Conservation (phyloP, 2,888 invertebrate genomes). For the Blastobasis adustella region DNA sequence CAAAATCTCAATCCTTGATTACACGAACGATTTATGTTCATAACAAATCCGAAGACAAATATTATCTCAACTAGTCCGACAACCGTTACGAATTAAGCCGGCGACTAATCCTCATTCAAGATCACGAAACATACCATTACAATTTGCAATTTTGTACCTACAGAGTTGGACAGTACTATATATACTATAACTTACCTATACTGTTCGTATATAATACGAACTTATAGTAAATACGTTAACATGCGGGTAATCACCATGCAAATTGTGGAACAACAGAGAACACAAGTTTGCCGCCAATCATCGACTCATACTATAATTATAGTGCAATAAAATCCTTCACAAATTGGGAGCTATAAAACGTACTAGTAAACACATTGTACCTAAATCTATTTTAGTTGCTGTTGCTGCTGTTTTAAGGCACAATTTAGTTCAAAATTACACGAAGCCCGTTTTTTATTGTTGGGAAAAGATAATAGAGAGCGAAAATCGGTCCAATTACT, state of each 20-base stretch:
- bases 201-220: no score
- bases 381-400: conserved; percentile 16
- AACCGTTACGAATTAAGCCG: conserved; percentile 31
- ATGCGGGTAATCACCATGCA: conserved; percentile 41
- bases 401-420: conserved; percentile 18
- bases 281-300: conserved; percentile 15
- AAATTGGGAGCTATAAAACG: conserved; percentile 33
- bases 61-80: conserved; percentile 40
- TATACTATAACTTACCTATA: no score
- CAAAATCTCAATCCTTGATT: no score
- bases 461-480: conserved; percentile 42
- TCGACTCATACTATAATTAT: conserved; percentile 48
- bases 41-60: conserved; percentile 42
- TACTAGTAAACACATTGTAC: neutral
- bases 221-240: conserved; percentile 25
- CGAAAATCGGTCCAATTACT: conserved; percentile 57
- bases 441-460: conserved; percentile 25
- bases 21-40: conserved; percentile 17
- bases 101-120: conserved; percentile 6
- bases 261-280: conserved; percentile 40
- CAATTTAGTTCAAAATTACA: conserved; percentile 17
- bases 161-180: no score
- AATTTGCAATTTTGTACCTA: no score
- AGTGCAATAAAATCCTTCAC: conserved; percentile 46
- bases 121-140: no score